Evolutionary conservation across 2,888 invertebrate genomes (phyloP), one percentile per base, ranked within the genome.

Genomic region (Linnaemya tessellans): DNA sequence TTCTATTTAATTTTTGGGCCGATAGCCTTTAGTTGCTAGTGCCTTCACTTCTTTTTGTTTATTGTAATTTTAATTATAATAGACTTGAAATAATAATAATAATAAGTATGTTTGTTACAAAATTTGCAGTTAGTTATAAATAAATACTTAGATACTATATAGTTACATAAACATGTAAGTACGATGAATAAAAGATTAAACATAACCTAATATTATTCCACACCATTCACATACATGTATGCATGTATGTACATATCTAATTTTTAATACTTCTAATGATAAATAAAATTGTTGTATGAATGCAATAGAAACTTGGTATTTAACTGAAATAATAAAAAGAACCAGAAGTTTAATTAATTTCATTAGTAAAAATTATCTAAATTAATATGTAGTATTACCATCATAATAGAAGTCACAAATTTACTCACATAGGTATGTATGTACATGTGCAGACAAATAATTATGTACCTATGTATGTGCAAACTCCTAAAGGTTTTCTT

Each of bases 171-270:
- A 3, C 38, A 68, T 8, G 20, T n/a, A n/a, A 3, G 1, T 20
- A 38, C n/a, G 9, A 22, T 25, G 13, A 3, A 46, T 20, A 25
- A 35, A 64, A 62, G 22, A 20, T 54, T 46, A 35, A 67, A 67
- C 77, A 56, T 77, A 67, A 77, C 65, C 56, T 77, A 65, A 56
- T 30, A 46, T n/a, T 46, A n/a, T 4, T 20, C 20, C 20, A 65
- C 15, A 77, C n/a, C 15, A 22, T 15, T 0, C 4, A 54, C 10
- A 10, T 49, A 60, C 20, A 4, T 46, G 18, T 5, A 18, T 35
- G 20, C 18, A 30, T 15, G 8, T 46, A n/a, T 30, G n/a, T 7
- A 25, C 5, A 25, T 10, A 9, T 46, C 1, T 46, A 15, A n/a
- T n/a, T n/a, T 15, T 43, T 25, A 5, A 9, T 30, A 30, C 30